Evolutionary conservation across 2,888 invertebrate species (phyloP).

Genomic region (Candidula unifasciata): DNA sequence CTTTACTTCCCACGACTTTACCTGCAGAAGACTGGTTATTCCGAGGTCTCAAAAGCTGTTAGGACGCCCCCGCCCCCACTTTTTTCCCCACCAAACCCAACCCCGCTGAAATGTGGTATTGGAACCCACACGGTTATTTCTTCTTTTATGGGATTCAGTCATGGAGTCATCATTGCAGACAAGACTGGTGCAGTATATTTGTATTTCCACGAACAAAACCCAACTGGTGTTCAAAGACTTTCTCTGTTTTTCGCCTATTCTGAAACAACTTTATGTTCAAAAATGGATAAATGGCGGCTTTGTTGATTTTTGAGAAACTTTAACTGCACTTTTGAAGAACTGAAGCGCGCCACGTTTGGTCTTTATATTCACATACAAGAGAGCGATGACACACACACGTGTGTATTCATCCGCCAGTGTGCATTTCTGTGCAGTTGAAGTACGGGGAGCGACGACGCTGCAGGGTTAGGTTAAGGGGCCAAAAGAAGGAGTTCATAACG

Average conservation of each 20-base stretch:
- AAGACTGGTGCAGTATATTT: neutral
- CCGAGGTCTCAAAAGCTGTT: no score
- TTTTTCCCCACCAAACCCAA: no score
- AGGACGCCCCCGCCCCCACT: no score
- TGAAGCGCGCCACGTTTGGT: neutral
- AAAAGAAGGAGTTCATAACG: neutral
- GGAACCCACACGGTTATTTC: no score
- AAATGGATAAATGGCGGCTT: neutral
- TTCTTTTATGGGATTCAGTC: no score
- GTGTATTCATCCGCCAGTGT: slow-evolving; percentile 2
- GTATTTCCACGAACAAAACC: no score
- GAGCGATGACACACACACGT: neutral
- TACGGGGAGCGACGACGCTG: no score
- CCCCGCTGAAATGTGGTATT: no score
- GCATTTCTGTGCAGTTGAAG: neutral
- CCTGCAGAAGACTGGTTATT: no score
- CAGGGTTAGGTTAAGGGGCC: no score
- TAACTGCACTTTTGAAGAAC: neutral
- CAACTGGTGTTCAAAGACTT: neutral
- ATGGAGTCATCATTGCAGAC: neutral
- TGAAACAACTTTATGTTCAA: neutral
- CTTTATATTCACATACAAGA: neutral
- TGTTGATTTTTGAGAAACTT: neutral
- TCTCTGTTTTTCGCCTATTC: neutral
- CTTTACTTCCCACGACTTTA: no score